Evolutionary conservation across 2,888 invertebrate genomes (phyloP), one percentile per base, ranked within the genome.

Genomic region (Cosmorhoe ocellata): DNA sequence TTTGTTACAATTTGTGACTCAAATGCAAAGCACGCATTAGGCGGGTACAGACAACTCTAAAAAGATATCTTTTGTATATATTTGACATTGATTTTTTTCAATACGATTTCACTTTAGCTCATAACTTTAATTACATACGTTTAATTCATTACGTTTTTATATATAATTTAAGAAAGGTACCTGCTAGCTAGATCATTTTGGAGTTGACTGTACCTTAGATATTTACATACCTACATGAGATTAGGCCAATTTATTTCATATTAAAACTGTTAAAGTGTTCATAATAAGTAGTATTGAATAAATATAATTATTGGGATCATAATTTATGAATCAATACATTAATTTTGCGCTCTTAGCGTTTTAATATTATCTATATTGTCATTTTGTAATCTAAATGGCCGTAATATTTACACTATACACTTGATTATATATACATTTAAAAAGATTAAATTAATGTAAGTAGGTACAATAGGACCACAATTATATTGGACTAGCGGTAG

Each of bases 331-430:
- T 50, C 33, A 40, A 45, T 53, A 49, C 32, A 46, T 40, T 58
- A 51, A 47, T 44, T 42, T 42, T 48, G 51, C 47, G 64, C 65
- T 66, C 62, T 57, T 51, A 64, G 65, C 64, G 61, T 51, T 22
- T 53, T 59, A 54, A 59, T 26, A 47, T 53, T 60, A 57, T 51
- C 64, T 64, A 63, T 64, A 66, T 66, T 64, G 64, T 66, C 61
- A 59, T 60, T 58, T 56, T 54, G 65, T 64, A 60, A 58, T 61
- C 50, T 57, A 53, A 50, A 61, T 60, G 61, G 61, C 61, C 59
- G 36, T 51, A 11, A 38, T 53, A 51, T 59, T 50, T 61, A 61
- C 59, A 59, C 24, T 55, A 58, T 45, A 18, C 18, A 18, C 12
- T 54, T 48, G 37, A 22, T 36, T 42, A 4, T 37, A 28, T 3